A percentile compares a stretch with the other conserved stretches of the same genome.
These are phyloP conservation scores for Mythimna pallens DNA, from an alignment of 2,888 invertebrate species.

Conservation along the genomic window DNA sequence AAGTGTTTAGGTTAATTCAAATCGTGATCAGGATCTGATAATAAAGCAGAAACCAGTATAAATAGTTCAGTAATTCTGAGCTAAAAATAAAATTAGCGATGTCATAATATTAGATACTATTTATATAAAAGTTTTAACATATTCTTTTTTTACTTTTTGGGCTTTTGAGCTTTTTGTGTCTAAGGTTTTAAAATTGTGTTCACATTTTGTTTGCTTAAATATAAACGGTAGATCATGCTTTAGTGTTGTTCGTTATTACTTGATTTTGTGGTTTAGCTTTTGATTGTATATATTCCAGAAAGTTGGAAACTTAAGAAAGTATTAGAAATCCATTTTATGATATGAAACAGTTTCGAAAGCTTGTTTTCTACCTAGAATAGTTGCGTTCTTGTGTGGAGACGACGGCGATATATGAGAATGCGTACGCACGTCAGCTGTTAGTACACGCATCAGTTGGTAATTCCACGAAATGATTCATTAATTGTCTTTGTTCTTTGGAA, in stretches of 20 bases:
- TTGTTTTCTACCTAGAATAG: conserved; percentile 7
- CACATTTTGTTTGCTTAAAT: neutral
- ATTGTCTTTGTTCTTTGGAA: conserved; percentile 33
- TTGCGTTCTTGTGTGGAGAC: conserved; percentile 17
- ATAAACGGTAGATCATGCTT: neutral
- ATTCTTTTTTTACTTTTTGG: no score
- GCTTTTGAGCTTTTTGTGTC: no score
- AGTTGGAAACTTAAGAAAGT: neutral
- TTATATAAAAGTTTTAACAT: no score
- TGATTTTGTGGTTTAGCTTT: neutral
- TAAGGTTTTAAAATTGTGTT: no score
- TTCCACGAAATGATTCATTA: conserved; percentile 55
- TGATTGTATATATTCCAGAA: neutral
- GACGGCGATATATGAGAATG: conserved; percentile 23
- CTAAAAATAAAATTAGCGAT: no score
- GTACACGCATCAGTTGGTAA: conserved; percentile 37
- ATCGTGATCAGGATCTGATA: no score
- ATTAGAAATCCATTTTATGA: neutral
- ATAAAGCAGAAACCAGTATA: no score
- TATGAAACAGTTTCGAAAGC: conserved; percentile 6
- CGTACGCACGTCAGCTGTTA: conserved; percentile 29
- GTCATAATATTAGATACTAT: no score
- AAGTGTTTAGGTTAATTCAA: no score
- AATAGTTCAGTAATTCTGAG: no score
- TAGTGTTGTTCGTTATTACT: neutral